Base-by-base conservation (phyloP, 2,888 invertebrate species). In the Philonicus albiceps region DNA sequence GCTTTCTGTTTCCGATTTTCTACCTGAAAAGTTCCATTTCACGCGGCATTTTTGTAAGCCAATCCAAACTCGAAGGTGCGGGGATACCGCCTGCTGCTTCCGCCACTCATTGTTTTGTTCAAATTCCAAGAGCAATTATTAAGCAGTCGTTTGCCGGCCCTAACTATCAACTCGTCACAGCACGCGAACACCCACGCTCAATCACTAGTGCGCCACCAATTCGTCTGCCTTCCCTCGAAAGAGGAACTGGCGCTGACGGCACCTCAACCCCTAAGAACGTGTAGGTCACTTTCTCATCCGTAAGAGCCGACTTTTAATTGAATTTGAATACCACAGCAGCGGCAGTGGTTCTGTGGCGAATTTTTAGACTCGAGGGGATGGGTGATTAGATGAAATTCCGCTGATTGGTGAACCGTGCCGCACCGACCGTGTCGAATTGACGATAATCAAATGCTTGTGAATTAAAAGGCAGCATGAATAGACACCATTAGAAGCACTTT, bases 341-440 rank as follows among this genome's bases (percentile, higher is more conserved):
- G 64, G 64, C 22, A 22, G 19, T 27, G 43, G 13, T 43, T 8
- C 49, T 49, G 49, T 43, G 27, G 30, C n/a, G 53, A 16, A 78
- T 78, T 19, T n/a, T 16, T 78, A 30, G 43, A 40, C 78, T 27
- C 27, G 37, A 30, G 13, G 27, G 80, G 34, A 81, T 55, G 81
- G 55, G 55, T 1, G 81, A 81, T 55, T 55, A 55, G 55, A 55
- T 81, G 30, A 81, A 64, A 81, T 81, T 81, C 81, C 81, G 6
- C 27, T 55, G 81, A 81, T 34, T 81, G 81, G 22, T 81, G 64
- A 64, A 55, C 22, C 81, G 81, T 81, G 81, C 16, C 81, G 55
- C 31, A 13, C 55, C 55, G 64, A 55, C 34, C 74, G 64, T 64
- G 64, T 22, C 64, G 64, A 64, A 64, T 55, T 22, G 55, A 8